A percentile compares a stretch with the other conserved stretches of the same genome.
These are phyloP conservation scores for Sminthurinus aureus DNA, from an alignment of 2,888 invertebrate genomes.

Conservation along the genomic window DNA sequence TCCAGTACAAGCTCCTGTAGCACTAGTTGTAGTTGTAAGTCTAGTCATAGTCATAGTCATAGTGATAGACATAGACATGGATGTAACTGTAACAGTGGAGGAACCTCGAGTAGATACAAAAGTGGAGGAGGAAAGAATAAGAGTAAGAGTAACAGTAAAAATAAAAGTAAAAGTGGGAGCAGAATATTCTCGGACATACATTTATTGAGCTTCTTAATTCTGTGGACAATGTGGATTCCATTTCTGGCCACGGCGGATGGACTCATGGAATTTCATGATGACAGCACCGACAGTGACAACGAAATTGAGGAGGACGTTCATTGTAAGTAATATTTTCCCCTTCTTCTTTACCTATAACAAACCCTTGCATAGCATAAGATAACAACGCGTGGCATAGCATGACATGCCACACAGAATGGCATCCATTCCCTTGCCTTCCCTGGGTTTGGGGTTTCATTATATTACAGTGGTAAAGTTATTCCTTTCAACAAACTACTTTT, in stretches of 20 bases:
- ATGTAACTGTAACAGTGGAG: no score
- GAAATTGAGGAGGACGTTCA: constrained; percentile 59
- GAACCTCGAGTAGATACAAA: no score
- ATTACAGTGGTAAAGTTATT: no score
- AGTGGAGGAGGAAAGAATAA: not conserved
- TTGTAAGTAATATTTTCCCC: constrained; percentile 56
- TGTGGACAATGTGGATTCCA: not conserved
- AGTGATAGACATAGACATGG: not conserved
- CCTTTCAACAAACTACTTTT: no score
- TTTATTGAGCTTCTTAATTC: constrained; percentile 18
- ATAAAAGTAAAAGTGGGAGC: not conserved
- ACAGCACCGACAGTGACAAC: constrained; percentile 45
- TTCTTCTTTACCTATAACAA: not conserved
- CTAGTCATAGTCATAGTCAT: not conserved
- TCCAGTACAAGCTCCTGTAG: not conserved
- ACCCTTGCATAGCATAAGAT: no score
- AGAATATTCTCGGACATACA: not conserved
- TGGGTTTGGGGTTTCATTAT: no score
- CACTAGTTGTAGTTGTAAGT: not conserved
- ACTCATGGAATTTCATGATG: constrained; percentile 29
- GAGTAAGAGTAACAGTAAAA: not conserved
- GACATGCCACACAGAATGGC: no score
- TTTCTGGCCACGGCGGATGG: constrained; percentile 20
- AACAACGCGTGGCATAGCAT: no score
- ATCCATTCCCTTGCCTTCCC: no score